Base-by-base conservation (phyloP, 1,140 invertebrate species). In the Penaeus japonicus region DNA sequence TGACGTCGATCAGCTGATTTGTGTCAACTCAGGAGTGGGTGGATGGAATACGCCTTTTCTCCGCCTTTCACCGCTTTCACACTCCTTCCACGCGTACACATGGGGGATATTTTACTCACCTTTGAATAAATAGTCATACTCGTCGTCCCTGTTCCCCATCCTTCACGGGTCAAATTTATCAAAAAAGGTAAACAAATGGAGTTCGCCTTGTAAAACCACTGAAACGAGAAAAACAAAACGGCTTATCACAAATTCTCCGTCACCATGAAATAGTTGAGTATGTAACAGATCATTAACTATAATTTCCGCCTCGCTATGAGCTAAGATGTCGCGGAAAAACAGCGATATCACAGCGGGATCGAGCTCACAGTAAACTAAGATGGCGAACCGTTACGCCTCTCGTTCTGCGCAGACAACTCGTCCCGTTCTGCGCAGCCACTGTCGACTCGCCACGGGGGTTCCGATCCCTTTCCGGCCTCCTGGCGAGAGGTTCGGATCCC, bases 51-150 rank as follows among this genome's bases (percentile, higher is more conserved):
- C 65, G 18, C 22, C 24, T 30, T 10, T 2, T 30, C 47, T 47
- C 54, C n/a, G 47, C 10, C 47, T 47, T 10, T 30, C 62, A 17
- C 15, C 62, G 30, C n/a, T 70, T 10, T 30, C 30, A 70, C 18
- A 24, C 62, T 47, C 62, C 30, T 70, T 1, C 18, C 62, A 79
- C n/a, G 15, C 47, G 32, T 20, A 53, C 30, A 77, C 79, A 39
- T 35, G 4, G 18, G 15, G 55, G 4, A 35, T 30, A 24, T 79
- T 77, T 1, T 80, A 91, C 93, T 94, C 95, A 99, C 98, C 98
- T 98, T 99, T 99, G 94, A 99, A 99, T 93, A 99, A 96, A 96
- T 99, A 99, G 95, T 99, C 99, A 94, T 99, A 99, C 95, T 99
- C 98, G 94, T 99, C 98, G 94, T 99, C 98, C 94, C 98, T 97